phyloP scores from a whole-genome alignment of 2,888 invertebrate genomes.

The Xylota sylvarum region DNA sequence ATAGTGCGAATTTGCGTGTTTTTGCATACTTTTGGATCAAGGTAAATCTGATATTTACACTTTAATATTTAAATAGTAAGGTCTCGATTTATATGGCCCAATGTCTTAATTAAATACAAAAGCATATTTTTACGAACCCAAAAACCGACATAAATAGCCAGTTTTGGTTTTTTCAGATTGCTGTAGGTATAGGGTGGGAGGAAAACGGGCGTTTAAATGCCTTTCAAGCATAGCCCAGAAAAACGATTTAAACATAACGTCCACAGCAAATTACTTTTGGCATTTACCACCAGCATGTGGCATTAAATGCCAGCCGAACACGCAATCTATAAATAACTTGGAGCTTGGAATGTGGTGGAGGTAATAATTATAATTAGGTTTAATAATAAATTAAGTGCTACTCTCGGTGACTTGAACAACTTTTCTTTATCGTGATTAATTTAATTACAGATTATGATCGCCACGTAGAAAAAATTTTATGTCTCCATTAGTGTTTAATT shows the following conservation, averaged over 20 bases:
- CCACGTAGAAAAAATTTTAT: conserved; percentile 62
- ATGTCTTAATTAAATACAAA: conserved; percentile 63
- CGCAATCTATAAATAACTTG: conserved; percentile 70
- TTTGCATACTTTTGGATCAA: conserved; percentile 29
- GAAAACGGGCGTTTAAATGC: conserved; percentile 49
- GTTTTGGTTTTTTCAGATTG: conserved; percentile 19
- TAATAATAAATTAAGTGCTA: conserved; percentile 76
- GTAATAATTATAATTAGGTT: conserved; percentile 74
- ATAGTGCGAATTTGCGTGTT: conserved; percentile 25
- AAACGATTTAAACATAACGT: conserved; percentile 71
- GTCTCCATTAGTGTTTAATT: conserved; percentile 66
- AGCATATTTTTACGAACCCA: conserved; percentile 38
- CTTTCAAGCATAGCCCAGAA: conserved; percentile 43
- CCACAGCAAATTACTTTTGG: conserved; percentile 72
- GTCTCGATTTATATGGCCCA: conserved; percentile 24
- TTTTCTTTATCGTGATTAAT: conserved; percentile 74
- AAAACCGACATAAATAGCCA: conserved; percentile 45
- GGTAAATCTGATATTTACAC: conserved; percentile 46
- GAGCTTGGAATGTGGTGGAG: conserved; percentile 39
- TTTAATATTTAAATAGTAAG: conserved; percentile 47
- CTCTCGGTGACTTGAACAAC: conserved; percentile 68
- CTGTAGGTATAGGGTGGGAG: conserved; percentile 4
- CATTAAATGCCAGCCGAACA: conserved; percentile 68
- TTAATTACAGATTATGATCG: conserved; percentile 71
- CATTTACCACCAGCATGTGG: conserved; percentile 73